Evolutionary conservation across 2,113 vertebrate genomes (phyloP), one percentile per base, ranked within the genome.

Genomic region (Equus przewalskii): DNA sequence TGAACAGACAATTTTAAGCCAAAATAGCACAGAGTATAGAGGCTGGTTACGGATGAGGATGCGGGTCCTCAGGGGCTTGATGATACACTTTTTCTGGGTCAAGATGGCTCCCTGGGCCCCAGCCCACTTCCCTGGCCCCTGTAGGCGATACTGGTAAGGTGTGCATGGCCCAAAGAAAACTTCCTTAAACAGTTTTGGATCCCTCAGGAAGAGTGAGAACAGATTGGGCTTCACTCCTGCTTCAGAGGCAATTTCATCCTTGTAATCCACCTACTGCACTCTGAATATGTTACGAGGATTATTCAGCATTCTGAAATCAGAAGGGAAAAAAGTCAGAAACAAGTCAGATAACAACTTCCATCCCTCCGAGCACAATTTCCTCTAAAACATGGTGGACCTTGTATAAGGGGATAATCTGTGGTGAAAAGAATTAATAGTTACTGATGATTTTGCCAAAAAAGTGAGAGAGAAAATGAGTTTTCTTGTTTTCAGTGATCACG

Each of bases 221-320:
- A 99, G 0, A 28, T 28, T 99, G 98, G 99, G 99, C 82, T 95
- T 97, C 56, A 99, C 99, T 0, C 99, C 99, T 30, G 99, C 73
- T 93, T 98, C 97, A 51, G 88, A 62, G 70, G 99, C 99, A 4
- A 99, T 70, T 88, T 99, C 99, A 0, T 99, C 99, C 99, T 99
- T 99, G 98, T 99, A 99, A 0, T 60, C 30, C 3, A 99, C 0
- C 4, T 99, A 99, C 67, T 99, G 99, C 28, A 99, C 99, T 91
- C 99, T 99, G 96, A 99, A 98, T 76, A 99, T 99, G 98, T 99
- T 99, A 33, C 99, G 96, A 80, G 9, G 98, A 64, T 96, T 98
- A 62, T 26, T 94, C 89, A 98, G 98, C 0, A 98, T 98, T 89
- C 98, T 98, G 95, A 0, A n/a, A 96, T 4, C 67, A 92, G 18